These are phyloP conservation scores for Hippocampus barbouri DNA, from an alignment of 2,113 vertebrate genomes.

Conservation along the genomic window DNA sequence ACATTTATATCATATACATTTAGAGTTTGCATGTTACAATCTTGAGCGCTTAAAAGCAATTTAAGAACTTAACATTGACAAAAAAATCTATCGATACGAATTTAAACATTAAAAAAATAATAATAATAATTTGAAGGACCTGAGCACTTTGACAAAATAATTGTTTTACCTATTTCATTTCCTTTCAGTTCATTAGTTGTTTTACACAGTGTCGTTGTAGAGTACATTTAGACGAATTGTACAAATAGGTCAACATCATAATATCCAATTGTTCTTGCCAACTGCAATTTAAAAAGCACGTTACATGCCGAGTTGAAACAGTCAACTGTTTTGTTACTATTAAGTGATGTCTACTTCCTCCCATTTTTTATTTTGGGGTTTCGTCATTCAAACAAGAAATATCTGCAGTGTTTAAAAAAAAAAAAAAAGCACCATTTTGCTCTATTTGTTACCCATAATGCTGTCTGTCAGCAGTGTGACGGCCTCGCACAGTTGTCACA, in stretches of 20 bases:
- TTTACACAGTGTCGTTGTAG: too few species aligned
- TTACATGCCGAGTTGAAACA: neutral
- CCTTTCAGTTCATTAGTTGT: too few species aligned
- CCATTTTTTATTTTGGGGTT: neutral
- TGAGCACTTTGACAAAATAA: too few species aligned
- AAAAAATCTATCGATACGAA: too few species aligned
- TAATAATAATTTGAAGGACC: too few species aligned
- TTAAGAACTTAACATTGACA: too few species aligned
- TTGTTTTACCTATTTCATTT: too few species aligned
- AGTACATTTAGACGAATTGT: too few species aligned
- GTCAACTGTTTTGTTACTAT: neutral
- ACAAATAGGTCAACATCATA: neutral
- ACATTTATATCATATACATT: too few species aligned
- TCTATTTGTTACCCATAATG: conserved; percentile 52
- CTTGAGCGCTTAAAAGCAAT: too few species aligned
- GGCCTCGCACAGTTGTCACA: conserved; percentile 70
- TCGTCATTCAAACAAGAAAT: conserved; percentile 7
- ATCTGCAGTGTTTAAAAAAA: neutral
- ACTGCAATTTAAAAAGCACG: neutral
- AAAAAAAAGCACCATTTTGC: conserved; percentile 18
- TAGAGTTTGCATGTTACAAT: too few species aligned
- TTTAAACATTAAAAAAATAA: neutral
- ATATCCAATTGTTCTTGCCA: too few species aligned
- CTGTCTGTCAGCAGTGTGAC: conserved; percentile 56
- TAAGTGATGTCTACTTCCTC: neutral